Evolutionary conservation across 2,888 invertebrate genomes (phyloP), one percentile per base, ranked within the genome.

Genomic region (Patella pellucida): DNA sequence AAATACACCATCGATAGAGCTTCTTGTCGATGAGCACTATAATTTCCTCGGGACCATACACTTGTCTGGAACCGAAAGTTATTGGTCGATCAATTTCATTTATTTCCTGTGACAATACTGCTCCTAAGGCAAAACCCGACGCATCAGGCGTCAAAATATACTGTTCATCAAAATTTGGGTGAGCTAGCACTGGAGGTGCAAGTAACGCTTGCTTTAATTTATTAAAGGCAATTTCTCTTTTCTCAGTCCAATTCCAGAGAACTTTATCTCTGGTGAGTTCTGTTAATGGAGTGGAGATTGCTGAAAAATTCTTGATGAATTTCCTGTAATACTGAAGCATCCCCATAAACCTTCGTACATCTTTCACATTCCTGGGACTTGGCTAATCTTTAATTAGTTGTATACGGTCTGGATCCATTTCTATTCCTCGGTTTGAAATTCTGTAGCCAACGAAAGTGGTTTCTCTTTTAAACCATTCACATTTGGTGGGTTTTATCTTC

Each of bases 21-120:
- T 62, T 12, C 62, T 15, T 62, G 62, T 16, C 62, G 62, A 15
- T 62, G 62, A 9, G 19, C 16, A 15, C n/a, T 68, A n/a, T 78
- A 76, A n/a, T 78, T 78, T 1, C 23, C 23, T 69, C 69, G 1
- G 27, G 19, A 27, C 50, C 15, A 41, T 27, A 9, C 1, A 69
- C 11, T 41, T 27, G 27, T 41, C 50, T 69, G 16, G 31, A 41
- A 41, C 31, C 69, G 9, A 41, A 69, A 41, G 69, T 27, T 19
- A 69, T 69, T 23, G 50, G 11, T 69, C 27, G 3, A 12, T 69
- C 69, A 7, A 16, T 9, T 27, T 27, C 69, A 69, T 69, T 27
- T 69, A 41, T 16, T 69, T 69, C 19, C 69, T 69, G 69, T 16
- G 69, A 69, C 16, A 69, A 41, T 15, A 69, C 31, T 41, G 23